These are phyloP conservation scores for Pomatorhinus ruficollis DNA, from an alignment of 2,113 vertebrate species.

Conservation along the genomic window DNA sequence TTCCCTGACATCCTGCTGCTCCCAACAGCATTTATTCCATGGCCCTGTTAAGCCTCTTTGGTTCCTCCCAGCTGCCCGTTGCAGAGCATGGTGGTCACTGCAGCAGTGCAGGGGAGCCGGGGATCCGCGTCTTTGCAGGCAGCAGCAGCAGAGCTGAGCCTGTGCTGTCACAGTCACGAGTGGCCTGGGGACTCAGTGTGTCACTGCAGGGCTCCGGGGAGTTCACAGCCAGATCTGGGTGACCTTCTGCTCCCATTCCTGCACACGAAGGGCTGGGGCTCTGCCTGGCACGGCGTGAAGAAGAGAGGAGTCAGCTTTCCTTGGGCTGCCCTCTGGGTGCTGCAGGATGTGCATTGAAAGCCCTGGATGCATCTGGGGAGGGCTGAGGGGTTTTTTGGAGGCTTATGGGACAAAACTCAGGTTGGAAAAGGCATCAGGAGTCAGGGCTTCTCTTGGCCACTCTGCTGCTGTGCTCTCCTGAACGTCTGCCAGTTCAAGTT, in stretches of 20 bases:
- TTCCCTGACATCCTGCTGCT: neutral
- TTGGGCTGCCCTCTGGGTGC: neutral
- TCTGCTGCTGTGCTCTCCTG: neutral
- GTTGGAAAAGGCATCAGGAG: neutral
- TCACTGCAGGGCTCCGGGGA: neutral
- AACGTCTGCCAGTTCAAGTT: neutral
- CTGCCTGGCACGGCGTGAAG: neutral
- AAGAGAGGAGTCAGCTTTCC: neutral
- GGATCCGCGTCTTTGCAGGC: fast-evolving
- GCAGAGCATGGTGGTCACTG: neutral
- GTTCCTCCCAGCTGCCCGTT: neutral
- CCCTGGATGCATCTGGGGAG: neutral
- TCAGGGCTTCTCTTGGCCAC: neutral
- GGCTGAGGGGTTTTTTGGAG: neutral
- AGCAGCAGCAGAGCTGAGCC: neutral
- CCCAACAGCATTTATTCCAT: neutral
- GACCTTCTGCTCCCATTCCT: neutral
- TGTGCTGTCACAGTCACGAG: neutral
- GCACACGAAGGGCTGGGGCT: fast-evolving
- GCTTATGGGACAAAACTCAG: neutral
- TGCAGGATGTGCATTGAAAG: neutral
- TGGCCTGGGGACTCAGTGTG: neutral
- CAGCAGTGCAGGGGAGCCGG: neutral
- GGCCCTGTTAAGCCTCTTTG: neutral
- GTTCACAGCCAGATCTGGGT: neutral